A percentile compares a stretch with the other conserved stretches of the same genome.
phyloP scores from a whole-genome alignment of 2,888 invertebrate genomes.

The Gandaritis pyraliata region DNA sequence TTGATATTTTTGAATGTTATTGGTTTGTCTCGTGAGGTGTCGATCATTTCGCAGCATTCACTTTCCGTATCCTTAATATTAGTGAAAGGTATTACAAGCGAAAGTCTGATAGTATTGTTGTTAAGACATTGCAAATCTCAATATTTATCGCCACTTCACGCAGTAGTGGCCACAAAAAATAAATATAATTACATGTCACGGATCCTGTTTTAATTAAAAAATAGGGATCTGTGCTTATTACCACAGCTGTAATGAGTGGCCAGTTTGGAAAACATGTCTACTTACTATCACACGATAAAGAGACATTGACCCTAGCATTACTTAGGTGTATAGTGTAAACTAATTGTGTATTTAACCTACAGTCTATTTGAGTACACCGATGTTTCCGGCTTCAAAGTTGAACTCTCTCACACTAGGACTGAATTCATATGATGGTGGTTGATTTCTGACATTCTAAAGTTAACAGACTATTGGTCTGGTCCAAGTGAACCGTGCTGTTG shows the following conservation, averaged over 20 bases:
- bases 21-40: conserved; percentile 22
- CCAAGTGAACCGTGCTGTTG: conserved; percentile 31
- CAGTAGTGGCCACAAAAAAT: conserved; percentile 1
- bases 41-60: conserved; percentile 50
- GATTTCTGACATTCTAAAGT: conserved; percentile 13
- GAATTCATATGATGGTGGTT: conserved; percentile 12
- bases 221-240: background rate
- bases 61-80: conserved; percentile 55
- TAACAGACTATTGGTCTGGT: conserved; percentile 22
- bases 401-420: background rate
- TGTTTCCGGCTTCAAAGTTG: conserved; percentile 18
- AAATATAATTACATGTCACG: background rate
- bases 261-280: no score
- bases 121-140: conserved; percentile 34
- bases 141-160: conserved; percentile 3
- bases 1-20: conserved; percentile 16
- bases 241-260: no score
- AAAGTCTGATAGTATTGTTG: conserved; percentile 48
- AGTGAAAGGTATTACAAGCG: conserved; percentile 67
- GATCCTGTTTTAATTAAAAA: background rate
- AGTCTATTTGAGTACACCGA: conserved; percentile 10
- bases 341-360: background rate
- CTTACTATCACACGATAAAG: background rate
- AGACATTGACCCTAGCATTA: background rate
- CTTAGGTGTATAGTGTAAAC: no score